A percentile compares a stretch with the other conserved stretches of the same genome.
Conservation (phyloP, 2,113 vertebrate species). For the Bambusicola thoracicus region DNA sequence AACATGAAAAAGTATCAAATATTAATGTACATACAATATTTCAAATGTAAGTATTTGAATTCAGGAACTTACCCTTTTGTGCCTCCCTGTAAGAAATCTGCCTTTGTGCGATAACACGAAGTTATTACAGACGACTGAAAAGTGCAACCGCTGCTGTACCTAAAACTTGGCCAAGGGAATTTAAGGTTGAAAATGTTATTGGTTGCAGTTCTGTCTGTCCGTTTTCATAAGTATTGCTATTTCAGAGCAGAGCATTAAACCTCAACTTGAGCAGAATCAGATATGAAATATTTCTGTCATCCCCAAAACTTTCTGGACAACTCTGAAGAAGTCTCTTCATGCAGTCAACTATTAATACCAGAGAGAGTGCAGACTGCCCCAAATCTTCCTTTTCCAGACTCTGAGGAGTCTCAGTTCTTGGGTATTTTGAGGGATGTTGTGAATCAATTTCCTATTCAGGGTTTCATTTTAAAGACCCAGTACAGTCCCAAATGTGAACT, state of each 20-base stretch:
- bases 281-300: not conserved
- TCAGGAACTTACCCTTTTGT: not conserved
- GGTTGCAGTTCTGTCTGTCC: not conserved
- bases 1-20: not conserved
- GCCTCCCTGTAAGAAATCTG: not conserved
- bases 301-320: not conserved
- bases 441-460: not conserved
- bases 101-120: not conserved
- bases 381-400: not conserved
- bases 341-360: not conserved
- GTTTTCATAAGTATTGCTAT: not conserved
- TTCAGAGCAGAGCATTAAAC: not conserved
- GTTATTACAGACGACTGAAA: not conserved
- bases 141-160: not conserved
- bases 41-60: not conserved
- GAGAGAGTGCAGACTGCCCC: not conserved
- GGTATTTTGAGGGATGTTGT: not conserved
- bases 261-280: not conserved
- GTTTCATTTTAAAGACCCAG: not conserved
- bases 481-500: not conserved
- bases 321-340: not conserved
- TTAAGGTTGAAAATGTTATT: not conserved
- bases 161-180: not conserved
- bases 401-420: not conserved
- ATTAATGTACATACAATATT: accelerated